A percentile compares a stretch with the other conserved stretches of the same genome.
Conservation (phyloP, 1,140 invertebrate species). For the Pseudoatta argentina region DNA sequence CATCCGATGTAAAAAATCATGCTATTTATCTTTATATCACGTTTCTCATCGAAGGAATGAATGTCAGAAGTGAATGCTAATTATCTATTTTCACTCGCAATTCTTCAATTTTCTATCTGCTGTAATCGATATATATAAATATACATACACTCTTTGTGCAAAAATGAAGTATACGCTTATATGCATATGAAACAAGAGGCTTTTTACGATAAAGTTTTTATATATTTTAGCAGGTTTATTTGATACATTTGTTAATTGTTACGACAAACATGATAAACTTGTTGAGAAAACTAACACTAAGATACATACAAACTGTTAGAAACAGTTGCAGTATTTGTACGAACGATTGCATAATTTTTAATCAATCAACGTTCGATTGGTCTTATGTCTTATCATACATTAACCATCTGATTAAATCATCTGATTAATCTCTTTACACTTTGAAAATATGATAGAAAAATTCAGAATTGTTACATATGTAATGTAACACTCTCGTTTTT, state of each 20-base stretch:
- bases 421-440: slow-evolving; percentile 50
- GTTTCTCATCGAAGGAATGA: slow-evolving; percentile 30
- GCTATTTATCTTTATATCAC: slow-evolving; percentile 29
- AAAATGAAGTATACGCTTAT: slow-evolving; percentile 46
- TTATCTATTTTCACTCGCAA: slow-evolving; percentile 13
- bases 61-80: not conserved
- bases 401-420: slow-evolving; percentile 62
- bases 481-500: slow-evolving; percentile 6
- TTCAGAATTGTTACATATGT: not conserved
- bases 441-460: slow-evolving; percentile 26
- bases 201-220: slow-evolving; percentile 50
- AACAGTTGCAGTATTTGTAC: slow-evolving; percentile 54
- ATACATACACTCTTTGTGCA: not conserved
- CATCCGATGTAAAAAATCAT: slow-evolving; percentile 30
- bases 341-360: slow-evolving; percentile 49
- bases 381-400: slow-evolving; percentile 58
- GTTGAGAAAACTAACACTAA: slow-evolving; percentile 51
- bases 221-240: slow-evolving; percentile 56
- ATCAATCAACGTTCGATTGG: slow-evolving; percentile 48
- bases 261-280: slow-evolving; percentile 57
- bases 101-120: slow-evolving; percentile 32
- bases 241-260: slow-evolving; percentile 72
- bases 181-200: slow-evolving; percentile 45
- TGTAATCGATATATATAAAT: slow-evolving; percentile 18
- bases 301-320: slow-evolving; percentile 51